A percentile compares a stretch with the other conserved stretches of the same genome.
phyloP scores from a whole-genome alignment of 2,113 vertebrate species.

The Odocoileus hemionus region DNA sequence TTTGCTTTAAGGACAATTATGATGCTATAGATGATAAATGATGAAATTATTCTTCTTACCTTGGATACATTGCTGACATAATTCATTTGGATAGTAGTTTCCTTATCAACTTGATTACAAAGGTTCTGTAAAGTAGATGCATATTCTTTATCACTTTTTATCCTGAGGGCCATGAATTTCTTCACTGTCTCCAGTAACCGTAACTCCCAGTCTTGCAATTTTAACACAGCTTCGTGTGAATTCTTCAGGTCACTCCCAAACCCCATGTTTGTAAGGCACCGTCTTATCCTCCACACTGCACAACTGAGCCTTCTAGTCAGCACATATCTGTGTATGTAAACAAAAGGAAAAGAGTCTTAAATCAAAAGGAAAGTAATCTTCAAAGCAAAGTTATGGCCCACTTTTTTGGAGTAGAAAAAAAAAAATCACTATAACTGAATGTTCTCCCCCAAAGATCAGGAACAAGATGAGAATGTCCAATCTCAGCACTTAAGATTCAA shows the following conservation, averaged over 20 bases:
- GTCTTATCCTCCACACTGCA: constrained; percentile 66
- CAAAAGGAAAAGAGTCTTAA: constrained; percentile 45
- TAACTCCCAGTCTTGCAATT: constrained; percentile 98
- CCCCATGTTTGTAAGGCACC: constrained; percentile 91
- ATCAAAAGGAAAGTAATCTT: constrained; percentile 39
- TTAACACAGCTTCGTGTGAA: constrained; percentile 96
- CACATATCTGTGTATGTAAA: constrained; percentile 78
- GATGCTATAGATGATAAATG: background rate
- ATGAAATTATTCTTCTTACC: constrained; percentile 81
- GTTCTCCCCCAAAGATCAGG: background rate
- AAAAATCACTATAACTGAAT: background rate
- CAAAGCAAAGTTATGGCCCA: background rate
- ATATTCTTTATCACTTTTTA: constrained; percentile 98
- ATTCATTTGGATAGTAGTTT: constrained; percentile 87
- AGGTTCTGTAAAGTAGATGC: constrained; percentile 94
- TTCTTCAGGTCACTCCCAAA: constrained; percentile 95
- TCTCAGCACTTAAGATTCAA: background rate
- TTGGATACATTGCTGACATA: constrained; percentile 95
- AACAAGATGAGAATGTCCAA: background rate
- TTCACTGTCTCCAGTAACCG: constrained; percentile 96
- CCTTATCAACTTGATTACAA: constrained; percentile 96
- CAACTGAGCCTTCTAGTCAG: constrained; percentile 77
- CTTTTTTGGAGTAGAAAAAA: background rate
- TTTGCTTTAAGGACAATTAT: constrained; percentile 5
- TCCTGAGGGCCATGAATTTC: constrained; percentile 95